Evolutionary conservation across 2,113 vertebrate species (phyloP).

Genomic region (Triplophysa siluroides): DNA sequence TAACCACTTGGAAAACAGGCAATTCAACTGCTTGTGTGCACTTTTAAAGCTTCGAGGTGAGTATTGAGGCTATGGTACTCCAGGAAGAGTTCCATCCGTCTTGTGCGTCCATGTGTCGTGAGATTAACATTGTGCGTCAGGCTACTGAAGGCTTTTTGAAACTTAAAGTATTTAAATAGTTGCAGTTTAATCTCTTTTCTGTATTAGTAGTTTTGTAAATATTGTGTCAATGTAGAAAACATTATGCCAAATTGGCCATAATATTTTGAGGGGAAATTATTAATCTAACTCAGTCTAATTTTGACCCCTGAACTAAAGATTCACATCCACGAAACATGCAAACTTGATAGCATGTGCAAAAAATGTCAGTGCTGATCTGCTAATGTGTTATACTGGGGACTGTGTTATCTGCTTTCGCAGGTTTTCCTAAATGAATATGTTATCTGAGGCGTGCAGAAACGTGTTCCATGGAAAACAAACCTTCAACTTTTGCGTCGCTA

Average conservation of each 20-base stretch:
- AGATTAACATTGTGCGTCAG: constrained; percentile 82
- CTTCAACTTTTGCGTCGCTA: not conserved
- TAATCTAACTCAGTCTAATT: not conserved
- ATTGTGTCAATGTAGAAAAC: too few species aligned
- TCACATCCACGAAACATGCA: too few species aligned
- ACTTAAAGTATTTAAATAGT: not conserved
- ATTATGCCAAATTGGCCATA: too few species aligned
- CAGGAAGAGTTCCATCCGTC: constrained; percentile 88
- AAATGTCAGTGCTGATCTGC: too few species aligned
- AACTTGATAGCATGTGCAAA: not conserved
- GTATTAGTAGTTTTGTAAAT: too few species aligned
- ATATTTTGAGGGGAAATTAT: too few species aligned
- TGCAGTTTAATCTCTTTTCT: not conserved
- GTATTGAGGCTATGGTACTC: constrained; percentile 94
- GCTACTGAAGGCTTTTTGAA: constrained; percentile 81
- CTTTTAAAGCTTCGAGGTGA: constrained; percentile 83
- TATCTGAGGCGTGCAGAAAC: not conserved
- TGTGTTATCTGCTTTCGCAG: too few species aligned
- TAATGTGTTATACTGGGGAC: too few species aligned
- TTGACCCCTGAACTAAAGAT: constrained; percentile 41
- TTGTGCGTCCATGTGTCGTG: constrained; percentile 81
- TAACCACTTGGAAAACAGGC: not conserved
- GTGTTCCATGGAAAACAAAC: constrained; percentile 1
- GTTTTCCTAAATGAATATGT: too few species aligned
- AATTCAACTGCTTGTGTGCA: not conserved